These are phyloP conservation scores for Rallus crepitans DNA, from an alignment of 2,797 vertebrate genomes.

Conservation along the genomic window DNA sequence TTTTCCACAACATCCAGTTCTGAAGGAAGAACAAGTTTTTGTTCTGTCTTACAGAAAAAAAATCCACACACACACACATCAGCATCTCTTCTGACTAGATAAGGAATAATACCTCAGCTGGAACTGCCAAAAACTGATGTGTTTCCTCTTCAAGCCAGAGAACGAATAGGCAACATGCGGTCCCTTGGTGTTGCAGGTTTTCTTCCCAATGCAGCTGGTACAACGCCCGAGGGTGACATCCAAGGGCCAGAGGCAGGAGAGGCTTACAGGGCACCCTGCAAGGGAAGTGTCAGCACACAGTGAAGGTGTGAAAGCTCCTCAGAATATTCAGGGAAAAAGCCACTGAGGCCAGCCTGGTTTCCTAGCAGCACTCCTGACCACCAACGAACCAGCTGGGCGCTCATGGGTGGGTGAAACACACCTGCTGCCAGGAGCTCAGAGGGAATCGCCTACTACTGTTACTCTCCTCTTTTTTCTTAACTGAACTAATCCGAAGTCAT, in stretches of 20 bases:
- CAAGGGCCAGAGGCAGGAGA: neutral
- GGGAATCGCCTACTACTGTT: too few species aligned
- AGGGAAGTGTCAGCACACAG: neutral
- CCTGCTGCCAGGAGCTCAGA: too few species aligned
- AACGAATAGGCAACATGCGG: neutral
- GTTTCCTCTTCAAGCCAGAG: neutral
- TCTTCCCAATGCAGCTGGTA: neutral
- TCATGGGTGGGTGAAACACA: neutral
- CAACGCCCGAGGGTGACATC: fast-evolving
- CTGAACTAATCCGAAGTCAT: too few species aligned
- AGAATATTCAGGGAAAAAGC: neutral
- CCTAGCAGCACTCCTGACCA: neutral
- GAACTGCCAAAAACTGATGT: neutral
- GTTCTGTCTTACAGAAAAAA: neutral
- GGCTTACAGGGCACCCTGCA: neutral
- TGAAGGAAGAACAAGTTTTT: neutral
- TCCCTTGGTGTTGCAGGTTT: neutral
- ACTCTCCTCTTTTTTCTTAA: too few species aligned
- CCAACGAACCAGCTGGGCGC: neutral
- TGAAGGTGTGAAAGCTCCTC: neutral
- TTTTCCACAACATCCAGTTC: neutral
- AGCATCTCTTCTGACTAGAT: neutral
- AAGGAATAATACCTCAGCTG: neutral
- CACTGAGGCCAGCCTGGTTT: neutral
- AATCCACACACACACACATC: too few species aligned